Base-by-base conservation (phyloP, 2,113 vertebrate genomes). In the Apistogramma diplotaenia region DNA sequence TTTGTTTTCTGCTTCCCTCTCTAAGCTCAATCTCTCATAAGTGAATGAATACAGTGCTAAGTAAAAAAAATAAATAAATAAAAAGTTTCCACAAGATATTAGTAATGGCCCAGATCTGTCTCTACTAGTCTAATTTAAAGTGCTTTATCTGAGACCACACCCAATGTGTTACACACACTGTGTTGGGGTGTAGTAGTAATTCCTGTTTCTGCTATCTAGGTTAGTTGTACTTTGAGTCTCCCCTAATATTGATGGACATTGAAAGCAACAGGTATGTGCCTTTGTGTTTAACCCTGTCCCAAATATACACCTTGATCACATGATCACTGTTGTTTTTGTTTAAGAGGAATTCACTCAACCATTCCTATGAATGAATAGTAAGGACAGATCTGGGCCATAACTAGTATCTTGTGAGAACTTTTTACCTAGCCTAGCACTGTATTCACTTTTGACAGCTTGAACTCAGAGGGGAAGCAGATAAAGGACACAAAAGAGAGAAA, bases 151-250 rank as follows among this genome's bases (percentile, higher is more conserved):
- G n/a, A 78, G 59, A 76, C 29, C 73, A 49, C 71, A 56, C 56
- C 62, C 61, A 27, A 58, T 73, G 15, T 72, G 9, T 54, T 35
- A 59, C 11, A 40, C 37, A 37, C 27, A 29, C 25, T 40, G 33
- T 58, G 72, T 37, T 76, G 37, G 59, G 29, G n/a, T 59, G 54
- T 71, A 54, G 78, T 71, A 49, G 65, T 78, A 35, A 70, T 76
- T 75, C 25, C 23, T 81, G 43, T 43, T 12, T 54, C 4, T 51
- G 43, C 76, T 76, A 87, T 87, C 54, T 78, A 11, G n/a, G 43
- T 81, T 19, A 82, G 51, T 25, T 77, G 53, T 53, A 73, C 80
- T 79, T 88, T 77, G 61, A 80, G 78, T 70, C 79, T 86, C 49
- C 31, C 74, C 18, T 13, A 18, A 51, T 58, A 84, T 35, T 81